Evolutionary conservation across 2,888 invertebrate genomes (phyloP).

Genomic region (Caenorhabditis auriculariae): DNA sequence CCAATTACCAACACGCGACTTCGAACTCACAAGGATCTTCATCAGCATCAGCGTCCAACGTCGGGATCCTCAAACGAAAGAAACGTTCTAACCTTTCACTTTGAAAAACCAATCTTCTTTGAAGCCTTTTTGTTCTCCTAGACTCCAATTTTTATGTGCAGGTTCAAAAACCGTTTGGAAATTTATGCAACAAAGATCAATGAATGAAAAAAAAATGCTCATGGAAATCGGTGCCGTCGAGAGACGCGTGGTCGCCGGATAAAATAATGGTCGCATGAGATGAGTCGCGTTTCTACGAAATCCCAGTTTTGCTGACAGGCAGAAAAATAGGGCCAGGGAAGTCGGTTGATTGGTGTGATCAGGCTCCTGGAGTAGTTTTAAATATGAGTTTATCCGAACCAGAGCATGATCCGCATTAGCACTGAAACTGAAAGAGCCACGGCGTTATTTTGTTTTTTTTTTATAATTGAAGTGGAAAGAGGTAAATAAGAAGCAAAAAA

Average conservation of each 20-base stretch:
- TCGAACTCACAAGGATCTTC: constrained; percentile 33
- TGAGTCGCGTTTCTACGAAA: constrained; percentile 23
- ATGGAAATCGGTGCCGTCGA: not conserved
- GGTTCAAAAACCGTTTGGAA: too few species aligned
- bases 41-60: constrained; percentile 32
- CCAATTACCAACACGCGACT: constrained; percentile 35
- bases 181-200: not conserved
- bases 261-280: constrained; percentile 17
- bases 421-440: too few species aligned
- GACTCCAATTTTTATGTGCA: too few species aligned
- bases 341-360: constrained; percentile 17
- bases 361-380: constrained; percentile 24
- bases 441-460: too few species aligned
- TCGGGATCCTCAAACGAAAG: constrained; percentile 24
- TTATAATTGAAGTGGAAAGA: too few species aligned
- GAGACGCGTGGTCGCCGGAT: not conserved
- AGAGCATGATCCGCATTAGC: too few species aligned
- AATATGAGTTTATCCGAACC: too few species aligned
- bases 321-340: constrained; percentile 33
- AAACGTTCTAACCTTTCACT: constrained; percentile 12
- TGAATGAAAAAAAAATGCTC: not conserved
- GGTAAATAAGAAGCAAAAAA: too few species aligned
- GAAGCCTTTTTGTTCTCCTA: not conserved
- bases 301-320: constrained; percentile 35
- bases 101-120: constrained; percentile 8